Conservation (phyloP, 23 tunicate species). For the Diplosoma virens region DNA sequence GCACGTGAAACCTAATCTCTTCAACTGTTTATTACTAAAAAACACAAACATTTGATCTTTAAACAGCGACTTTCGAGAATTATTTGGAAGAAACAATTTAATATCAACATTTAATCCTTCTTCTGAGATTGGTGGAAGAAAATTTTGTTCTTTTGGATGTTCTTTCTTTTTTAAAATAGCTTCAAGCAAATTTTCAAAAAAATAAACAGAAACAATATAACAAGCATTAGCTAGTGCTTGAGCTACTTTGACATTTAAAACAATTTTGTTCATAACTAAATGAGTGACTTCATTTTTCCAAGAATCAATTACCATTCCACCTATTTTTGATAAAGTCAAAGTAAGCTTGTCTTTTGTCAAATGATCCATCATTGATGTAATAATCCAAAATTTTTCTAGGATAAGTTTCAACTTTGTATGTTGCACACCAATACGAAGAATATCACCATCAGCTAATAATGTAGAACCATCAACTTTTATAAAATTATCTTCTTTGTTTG, state of each 20-base stretch:
- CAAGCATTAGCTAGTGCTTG: conserved; percentile 52
- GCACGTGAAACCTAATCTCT: conserved; percentile 28
- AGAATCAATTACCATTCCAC: conserved; percentile 28
- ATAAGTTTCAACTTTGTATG: conserved; percentile 32
- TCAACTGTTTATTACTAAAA: conserved; percentile 43
- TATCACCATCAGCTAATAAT: conserved; percentile 3
- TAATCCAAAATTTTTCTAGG: conserved; percentile 6
- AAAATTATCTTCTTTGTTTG: neutral
- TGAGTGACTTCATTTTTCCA: conserved; percentile 54
- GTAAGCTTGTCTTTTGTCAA: conserved; percentile 5
- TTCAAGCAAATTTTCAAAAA: conserved; percentile 7
- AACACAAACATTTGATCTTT: conserved; percentile 43
- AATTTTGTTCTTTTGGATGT: conserved; percentile 12
- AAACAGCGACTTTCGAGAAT: conserved; percentile 29
- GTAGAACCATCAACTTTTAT: conserved; percentile 16
- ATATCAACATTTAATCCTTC: conserved; percentile 33
- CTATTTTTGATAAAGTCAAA: conserved; percentile 12
- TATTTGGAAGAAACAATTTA: conserved; percentile 24
- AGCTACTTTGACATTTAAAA: conserved; percentile 52
- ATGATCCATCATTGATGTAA: conserved; percentile 25
- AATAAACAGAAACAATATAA: conserved; percentile 38
- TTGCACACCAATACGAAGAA: conserved; percentile 58
- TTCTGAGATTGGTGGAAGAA: conserved; percentile 52
- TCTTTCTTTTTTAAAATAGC: neutral
- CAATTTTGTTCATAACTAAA: conserved; percentile 41